A percentile compares a stretch with the other conserved stretches of the same genome.
Conservation (phyloP, 2,113 vertebrate genomes). For the Tonatia bakeri region DNA sequence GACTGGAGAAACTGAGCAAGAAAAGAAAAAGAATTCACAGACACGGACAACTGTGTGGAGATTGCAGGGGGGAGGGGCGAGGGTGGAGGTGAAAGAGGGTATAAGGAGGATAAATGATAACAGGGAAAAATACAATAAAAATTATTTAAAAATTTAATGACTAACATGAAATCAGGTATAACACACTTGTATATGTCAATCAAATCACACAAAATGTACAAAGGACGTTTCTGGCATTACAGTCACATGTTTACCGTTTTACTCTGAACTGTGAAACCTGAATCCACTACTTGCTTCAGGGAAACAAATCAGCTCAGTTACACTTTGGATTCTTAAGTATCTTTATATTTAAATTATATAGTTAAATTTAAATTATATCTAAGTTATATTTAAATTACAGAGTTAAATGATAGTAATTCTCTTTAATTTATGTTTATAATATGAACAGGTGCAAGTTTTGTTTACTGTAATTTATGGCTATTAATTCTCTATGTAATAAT, state of each 20-base stretch:
- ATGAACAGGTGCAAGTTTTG: conserved; percentile 61
- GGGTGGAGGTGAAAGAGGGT: too few relatives aligned
- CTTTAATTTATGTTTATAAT: conserved; percentile 46
- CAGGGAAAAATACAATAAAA: background rate
- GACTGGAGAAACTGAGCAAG: too few relatives aligned
- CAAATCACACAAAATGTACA: conserved; percentile 3
- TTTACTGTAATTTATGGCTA: conserved; percentile 69
- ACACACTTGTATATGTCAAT: background rate
- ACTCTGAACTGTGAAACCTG: background rate
- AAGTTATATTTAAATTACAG: background rate
- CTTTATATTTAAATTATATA: background rate
- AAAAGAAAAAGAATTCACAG: too few relatives aligned
- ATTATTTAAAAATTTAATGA: background rate
- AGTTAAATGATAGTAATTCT: conserved; percentile 28
- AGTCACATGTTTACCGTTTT: conserved; percentile 31
- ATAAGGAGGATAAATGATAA: too few relatives aligned
- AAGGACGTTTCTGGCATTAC: background rate
- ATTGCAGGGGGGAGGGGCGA: too few relatives aligned
- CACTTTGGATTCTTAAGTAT: conserved; percentile 64
- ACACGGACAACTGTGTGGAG: too few relatives aligned
- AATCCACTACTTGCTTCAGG: conserved; percentile 53
- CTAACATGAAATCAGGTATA: background rate
- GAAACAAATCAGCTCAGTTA: conserved; percentile 66
- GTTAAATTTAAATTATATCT: background rate
- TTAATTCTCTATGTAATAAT: conserved; percentile 62